Evolutionary conservation across 2,113 vertebrate species (phyloP).

Genomic region (Muntiacus muntjak): DNA sequence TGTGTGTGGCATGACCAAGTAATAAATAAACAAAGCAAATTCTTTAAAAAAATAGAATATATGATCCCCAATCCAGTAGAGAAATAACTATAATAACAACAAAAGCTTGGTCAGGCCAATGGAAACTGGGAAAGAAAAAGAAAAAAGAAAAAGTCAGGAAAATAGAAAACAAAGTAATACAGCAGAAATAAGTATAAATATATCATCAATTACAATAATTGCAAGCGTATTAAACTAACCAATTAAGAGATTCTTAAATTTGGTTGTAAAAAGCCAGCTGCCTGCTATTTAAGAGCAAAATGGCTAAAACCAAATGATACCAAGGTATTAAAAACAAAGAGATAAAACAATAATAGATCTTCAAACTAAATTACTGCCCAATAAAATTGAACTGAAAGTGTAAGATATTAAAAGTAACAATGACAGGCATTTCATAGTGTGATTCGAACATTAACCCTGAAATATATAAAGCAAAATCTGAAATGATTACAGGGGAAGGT

Average conservation of each 20-base stretch:
- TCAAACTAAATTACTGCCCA: background rate
- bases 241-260: background rate
- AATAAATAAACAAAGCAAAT: background rate
- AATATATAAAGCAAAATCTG: background rate
- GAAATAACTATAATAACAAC: background rate
- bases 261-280: background rate
- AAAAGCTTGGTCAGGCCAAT: background rate
- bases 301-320: background rate
- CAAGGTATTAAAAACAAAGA: slow-evolving; percentile 13
- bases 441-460: background rate
- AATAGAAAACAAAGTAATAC: background rate
- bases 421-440: background rate
- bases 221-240: background rate
- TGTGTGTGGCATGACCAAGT: background rate
- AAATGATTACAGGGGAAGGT: background rate
- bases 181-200: background rate
- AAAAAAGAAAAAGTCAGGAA: background rate
- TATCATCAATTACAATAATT: background rate
- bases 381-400: background rate
- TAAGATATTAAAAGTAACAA: background rate
- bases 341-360: background rate
- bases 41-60: background rate
- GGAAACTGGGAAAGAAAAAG: background rate
- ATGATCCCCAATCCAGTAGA: background rate
- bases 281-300: background rate